phyloP scores from a whole-genome alignment of 1,140 invertebrate genomes.

The Pseudomyrmex sp. region DNA sequence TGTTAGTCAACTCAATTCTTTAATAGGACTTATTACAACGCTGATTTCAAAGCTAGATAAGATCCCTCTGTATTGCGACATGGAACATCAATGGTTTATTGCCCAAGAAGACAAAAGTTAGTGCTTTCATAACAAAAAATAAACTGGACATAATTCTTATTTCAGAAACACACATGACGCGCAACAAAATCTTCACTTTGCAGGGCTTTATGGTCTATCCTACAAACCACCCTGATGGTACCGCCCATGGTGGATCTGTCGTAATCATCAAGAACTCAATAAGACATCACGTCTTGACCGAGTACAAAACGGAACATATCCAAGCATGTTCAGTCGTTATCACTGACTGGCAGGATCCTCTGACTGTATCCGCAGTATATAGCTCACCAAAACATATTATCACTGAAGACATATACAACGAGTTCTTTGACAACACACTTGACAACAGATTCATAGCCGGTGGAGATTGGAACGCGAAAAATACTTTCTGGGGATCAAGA shows the following conservation, averaged over 20 bases:
- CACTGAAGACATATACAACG: constrained; percentile 48
- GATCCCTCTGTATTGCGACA: constrained; percentile 15
- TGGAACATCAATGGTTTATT: constrained; percentile 71
- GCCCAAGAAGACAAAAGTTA: constrained; percentile 48
- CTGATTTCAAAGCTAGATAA: too few species aligned
- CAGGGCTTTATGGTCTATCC: constrained; percentile 36
- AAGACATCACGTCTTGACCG: constrained; percentile 53
- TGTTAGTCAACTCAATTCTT: too few species aligned
- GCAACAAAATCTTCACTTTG: constrained; percentile 31
- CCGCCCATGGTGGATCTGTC: constrained; percentile 66
- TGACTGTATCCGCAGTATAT: constrained; percentile 40
- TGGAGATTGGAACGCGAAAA: background rate
- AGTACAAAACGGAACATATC: constrained; percentile 29
- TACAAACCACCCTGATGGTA: constrained; percentile 63
- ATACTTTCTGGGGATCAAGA: background rate
- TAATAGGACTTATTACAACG: too few species aligned
- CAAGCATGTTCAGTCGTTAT: constrained; percentile 65
- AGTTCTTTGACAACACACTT: constrained; percentile 63
- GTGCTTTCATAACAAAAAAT: background rate
- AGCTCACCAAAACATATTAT: constrained; percentile 64
- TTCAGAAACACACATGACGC: background rate
- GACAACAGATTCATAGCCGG: constrained; percentile 23
- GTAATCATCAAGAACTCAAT: constrained; percentile 69
- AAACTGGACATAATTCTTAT: background rate
- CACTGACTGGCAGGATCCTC: constrained; percentile 9